Evolutionary conservation across 2,888 invertebrate genomes (phyloP).

Genomic region (Agrilus mali): DNA sequence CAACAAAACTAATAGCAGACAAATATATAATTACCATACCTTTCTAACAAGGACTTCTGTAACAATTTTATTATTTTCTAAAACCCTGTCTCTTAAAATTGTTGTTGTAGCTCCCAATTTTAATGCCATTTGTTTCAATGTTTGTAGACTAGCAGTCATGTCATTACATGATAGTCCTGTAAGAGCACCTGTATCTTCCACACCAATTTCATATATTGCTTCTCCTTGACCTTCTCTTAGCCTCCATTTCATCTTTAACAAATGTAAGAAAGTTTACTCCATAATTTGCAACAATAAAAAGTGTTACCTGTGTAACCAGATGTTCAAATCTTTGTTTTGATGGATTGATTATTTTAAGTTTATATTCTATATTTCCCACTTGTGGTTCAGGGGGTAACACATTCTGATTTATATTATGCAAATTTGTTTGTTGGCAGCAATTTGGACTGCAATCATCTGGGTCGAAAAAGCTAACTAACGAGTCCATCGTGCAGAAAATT

Average conservation of each 20-base stretch:
- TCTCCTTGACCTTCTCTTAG: constrained; percentile 91
- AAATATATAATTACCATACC: constrained; percentile 34
- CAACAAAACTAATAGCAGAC: not conserved
- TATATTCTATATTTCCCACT: constrained; percentile 93
- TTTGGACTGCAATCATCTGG: constrained; percentile 41
- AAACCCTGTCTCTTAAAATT: constrained; percentile 53
- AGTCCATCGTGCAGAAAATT: constrained; percentile 48
- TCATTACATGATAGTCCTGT: constrained; percentile 74
- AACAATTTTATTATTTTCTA: constrained; percentile 48
- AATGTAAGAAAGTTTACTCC: not conserved
- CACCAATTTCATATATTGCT: constrained; percentile 95
- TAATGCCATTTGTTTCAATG: constrained; percentile 79
- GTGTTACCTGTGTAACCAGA: constrained; percentile 78
- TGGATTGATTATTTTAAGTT: constrained; percentile 85
- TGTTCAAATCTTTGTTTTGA: constrained; percentile 88
- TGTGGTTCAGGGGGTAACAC: constrained; percentile 82
- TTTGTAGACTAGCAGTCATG: constrained; percentile 74
- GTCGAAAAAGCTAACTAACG: constrained; percentile 71
- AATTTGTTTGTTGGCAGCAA: constrained; percentile 35
- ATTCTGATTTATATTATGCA: constrained; percentile 39
- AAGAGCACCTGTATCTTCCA: constrained; percentile 78
- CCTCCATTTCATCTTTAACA: constrained; percentile 82
- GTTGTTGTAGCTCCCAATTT: constrained; percentile 74
- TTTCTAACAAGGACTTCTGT: constrained; percentile 84
- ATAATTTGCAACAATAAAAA: not conserved